Evolutionary conservation across 1,140 invertebrate genomes (phyloP), one percentile per base, ranked within the genome.

Genomic region (Leptinotarsa texana): DNA sequence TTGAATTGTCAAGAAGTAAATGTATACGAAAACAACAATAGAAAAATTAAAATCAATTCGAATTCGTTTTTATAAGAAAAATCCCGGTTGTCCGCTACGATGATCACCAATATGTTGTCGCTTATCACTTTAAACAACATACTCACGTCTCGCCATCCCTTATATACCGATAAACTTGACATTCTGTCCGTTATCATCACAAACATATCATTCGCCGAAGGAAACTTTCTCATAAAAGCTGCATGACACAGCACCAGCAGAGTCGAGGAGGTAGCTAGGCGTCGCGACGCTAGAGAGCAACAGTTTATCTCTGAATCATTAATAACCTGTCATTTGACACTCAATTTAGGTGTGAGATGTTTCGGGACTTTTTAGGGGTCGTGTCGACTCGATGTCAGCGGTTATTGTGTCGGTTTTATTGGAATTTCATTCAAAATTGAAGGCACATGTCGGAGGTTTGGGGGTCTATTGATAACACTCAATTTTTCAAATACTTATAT

Each of bases 321-420:
- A 71, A 71, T 71, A 71, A 71, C 69, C 51, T 71, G 69, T 71
- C 69, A 71, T 71, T 71, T 71, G 69, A 71, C 69, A 71, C 69
- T 62, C 69, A 71, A 71, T 71, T 71, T 71, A 62, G 69, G 69
- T 57, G 49, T 62, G 33, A 71, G 69, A 71, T 71, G 57, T 71
- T 62, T 71, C 22, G 49, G 69, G 69, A 62, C 51, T 47, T 71
- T 57, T 69, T 62, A 15, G 49, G 33, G 69, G 21, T 62, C 69
- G 49, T 27, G 69, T 71, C 69, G 69, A 18, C 49, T 68, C n/a
- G 42, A 61, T 62, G 69, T 71, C 69, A 71, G 42, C 69, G 49
- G 69, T 62, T 68, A 71, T 71, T 71, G 57, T 71, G 69, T 15
- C 49, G 51, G 49, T 71, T 71, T 71, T 71, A 71, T 71, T 71